These are phyloP conservation scores for Heliocidaris erythrogramma DNA, from an alignment of 35 echinoderm and acorn worm genomes.

Conservation along the genomic window DNA sequence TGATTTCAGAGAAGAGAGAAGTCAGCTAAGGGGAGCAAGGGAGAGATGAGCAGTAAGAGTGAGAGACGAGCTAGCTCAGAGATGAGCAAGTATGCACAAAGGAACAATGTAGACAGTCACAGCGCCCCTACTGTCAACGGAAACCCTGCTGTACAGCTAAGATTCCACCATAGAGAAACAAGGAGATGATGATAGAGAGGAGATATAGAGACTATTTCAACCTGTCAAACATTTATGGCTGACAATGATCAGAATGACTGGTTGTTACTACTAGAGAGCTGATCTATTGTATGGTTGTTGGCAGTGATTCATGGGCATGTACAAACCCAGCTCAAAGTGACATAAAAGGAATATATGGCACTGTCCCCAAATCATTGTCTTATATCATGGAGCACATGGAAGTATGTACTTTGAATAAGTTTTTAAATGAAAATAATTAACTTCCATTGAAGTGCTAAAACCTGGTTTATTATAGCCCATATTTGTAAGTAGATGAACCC, in stretches of 20 bases:
- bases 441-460: too few species aligned
- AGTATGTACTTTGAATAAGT: too few species aligned
- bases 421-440: too few species aligned
- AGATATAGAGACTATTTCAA: background rate
- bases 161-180: constrained; percentile 60
- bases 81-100: constrained; percentile 60
- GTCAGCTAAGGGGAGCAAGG: constrained; percentile 59
- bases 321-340: too few species aligned
- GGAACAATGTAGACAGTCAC: constrained; percentile 62
- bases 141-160: constrained; percentile 42
- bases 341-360: too few species aligned
- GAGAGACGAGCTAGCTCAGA: constrained; percentile 75
- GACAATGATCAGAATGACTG: background rate
- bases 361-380: too few species aligned
- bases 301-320: too few species aligned
- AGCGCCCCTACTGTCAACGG: constrained; percentile 80
- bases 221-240: background rate
- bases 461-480: too few species aligned
- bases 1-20: constrained; percentile 61
- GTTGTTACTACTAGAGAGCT: too few species aligned
- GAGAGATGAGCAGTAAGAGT: background rate
- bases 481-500: too few species aligned
- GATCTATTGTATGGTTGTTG: too few species aligned
- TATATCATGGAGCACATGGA: too few species aligned
- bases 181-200: constrained; percentile 49